Conservation (phyloP, 2,888 invertebrate species). For the Platynereis dumerilii region DNA sequence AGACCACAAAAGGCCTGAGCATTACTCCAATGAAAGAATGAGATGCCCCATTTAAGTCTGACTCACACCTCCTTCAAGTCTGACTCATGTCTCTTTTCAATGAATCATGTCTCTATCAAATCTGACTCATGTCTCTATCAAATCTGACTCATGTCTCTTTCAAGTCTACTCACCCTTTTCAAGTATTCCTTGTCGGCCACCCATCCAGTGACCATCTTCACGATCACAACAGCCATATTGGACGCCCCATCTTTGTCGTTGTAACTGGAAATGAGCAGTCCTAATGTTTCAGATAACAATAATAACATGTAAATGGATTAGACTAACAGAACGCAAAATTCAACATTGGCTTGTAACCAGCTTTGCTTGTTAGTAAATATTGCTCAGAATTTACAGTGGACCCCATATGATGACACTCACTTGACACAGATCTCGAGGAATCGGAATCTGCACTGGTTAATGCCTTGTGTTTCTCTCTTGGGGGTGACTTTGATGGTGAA, state of each 20-base stretch:
- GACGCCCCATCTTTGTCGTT: constrained; percentile 68
- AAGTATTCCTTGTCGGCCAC: constrained; percentile 76
- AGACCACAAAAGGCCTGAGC: too few species aligned
- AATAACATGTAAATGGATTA: constrained; percentile 5
- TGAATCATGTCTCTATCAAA: too few species aligned
- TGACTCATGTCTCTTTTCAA: too few species aligned
- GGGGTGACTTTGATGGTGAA: background rate
- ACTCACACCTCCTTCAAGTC: background rate
- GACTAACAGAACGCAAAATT: background rate
- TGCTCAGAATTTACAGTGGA: too few species aligned
- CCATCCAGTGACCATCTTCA: constrained; percentile 89
- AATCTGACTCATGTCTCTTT: too few species aligned
- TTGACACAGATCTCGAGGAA: constrained; percentile 1
- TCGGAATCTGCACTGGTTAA: constrained; percentile 13
- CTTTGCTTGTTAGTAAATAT: too few species aligned
- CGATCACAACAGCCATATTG: constrained; percentile 90
- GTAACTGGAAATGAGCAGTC: constrained; percentile 36
- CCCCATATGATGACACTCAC: too few species aligned
- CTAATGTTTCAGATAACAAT: too few species aligned
- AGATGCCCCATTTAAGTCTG: background rate
- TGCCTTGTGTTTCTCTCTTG: background rate
- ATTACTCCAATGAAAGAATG: background rate
- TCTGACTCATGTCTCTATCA: too few species aligned
- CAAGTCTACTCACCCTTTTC: constrained; percentile 52
- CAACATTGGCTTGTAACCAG: too few species aligned